A percentile compares a stretch with the other conserved stretches of the same genome.
phyloP scores from a whole-genome alignment of 2,888 invertebrate species.

The Dasypolia templi region DNA sequence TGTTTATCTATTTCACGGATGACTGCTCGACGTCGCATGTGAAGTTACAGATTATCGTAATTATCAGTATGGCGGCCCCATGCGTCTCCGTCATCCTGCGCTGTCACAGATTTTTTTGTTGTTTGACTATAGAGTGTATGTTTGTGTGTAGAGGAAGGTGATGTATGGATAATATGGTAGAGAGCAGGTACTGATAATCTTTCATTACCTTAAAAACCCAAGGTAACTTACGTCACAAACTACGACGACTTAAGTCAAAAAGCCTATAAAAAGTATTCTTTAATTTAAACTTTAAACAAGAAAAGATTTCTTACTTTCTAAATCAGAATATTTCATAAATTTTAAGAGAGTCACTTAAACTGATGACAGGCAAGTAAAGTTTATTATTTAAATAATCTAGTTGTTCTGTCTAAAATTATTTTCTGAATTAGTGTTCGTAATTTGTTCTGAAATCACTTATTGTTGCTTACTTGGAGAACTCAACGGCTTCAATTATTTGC shows the following conservation, averaged over 20 bases:
- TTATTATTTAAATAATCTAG: no score
- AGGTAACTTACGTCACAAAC: no score
- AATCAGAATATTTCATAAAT: no score
- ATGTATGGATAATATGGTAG: not conserved
- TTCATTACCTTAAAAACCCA: no score
- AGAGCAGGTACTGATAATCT: no score
- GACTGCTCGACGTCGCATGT: slow-evolving; percentile 45
- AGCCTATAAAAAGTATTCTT: no score
- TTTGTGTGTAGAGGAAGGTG: not conserved
- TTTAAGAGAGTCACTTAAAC: no score
- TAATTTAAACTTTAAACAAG: no score
- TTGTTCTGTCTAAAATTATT: no score
- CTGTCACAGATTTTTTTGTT: slow-evolving; percentile 38
- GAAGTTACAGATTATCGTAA: slow-evolving; percentile 60
- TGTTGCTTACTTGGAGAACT: slow-evolving; percentile 25
- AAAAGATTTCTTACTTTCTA: no score
- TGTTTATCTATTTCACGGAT: slow-evolving; percentile 61
- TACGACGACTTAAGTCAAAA: no score
- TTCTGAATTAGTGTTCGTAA: slow-evolving; percentile 19
- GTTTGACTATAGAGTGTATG: slow-evolving; percentile 17
- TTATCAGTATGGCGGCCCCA: slow-evolving; percentile 48
- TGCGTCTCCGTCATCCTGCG: slow-evolving; percentile 26
- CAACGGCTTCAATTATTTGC: slow-evolving; percentile 22
- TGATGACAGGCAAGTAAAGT: no score
- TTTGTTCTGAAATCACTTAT: slow-evolving; percentile 14